Conservation (phyloP, 2,888 invertebrate genomes). For the Andricus quercusramuli region DNA sequence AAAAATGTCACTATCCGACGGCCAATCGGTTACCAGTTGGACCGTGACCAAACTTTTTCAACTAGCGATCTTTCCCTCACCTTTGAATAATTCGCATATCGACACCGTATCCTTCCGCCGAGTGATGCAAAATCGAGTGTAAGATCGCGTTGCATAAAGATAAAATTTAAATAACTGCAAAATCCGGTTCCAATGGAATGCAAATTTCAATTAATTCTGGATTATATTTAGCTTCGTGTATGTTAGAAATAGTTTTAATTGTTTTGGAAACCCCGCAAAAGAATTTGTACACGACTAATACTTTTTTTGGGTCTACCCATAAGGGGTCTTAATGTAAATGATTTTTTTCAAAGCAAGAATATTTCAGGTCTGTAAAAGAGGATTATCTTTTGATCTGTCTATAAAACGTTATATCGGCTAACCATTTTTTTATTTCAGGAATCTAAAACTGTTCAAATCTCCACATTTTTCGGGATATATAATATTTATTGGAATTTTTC, state of each 20-base stretch:
- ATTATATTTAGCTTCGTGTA: background rate
- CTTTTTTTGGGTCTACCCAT: too few relatives aligned
- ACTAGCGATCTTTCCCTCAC: conserved; percentile 28
- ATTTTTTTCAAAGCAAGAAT: background rate
- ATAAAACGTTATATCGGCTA: background rate
- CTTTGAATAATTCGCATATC: conserved; percentile 25
- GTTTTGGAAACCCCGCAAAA: too few relatives aligned
- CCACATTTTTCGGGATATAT: background rate
- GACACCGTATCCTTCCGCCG: conserved; percentile 22
- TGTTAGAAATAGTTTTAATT: background rate
- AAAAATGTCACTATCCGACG: conserved; percentile 51
- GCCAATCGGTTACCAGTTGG: conserved; percentile 46
- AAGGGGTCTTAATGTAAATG: too few relatives aligned
- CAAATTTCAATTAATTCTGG: conserved; percentile 12
- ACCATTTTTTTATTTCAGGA: background rate
- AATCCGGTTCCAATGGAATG: conserved; percentile 4
- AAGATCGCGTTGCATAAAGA: conserved; percentile 13
- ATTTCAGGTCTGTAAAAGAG: background rate
- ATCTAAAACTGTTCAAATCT: background rate
- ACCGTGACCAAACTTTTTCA: conserved; percentile 51
- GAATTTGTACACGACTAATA: too few relatives aligned
- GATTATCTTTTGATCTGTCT: background rate
- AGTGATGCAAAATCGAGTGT: conserved; percentile 14
- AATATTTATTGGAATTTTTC: background rate
- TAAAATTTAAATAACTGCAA: conserved; percentile 21